Evolutionary conservation across 2,888 invertebrate genomes (phyloP).

Genomic region (Hymenopus coronatus): DNA sequence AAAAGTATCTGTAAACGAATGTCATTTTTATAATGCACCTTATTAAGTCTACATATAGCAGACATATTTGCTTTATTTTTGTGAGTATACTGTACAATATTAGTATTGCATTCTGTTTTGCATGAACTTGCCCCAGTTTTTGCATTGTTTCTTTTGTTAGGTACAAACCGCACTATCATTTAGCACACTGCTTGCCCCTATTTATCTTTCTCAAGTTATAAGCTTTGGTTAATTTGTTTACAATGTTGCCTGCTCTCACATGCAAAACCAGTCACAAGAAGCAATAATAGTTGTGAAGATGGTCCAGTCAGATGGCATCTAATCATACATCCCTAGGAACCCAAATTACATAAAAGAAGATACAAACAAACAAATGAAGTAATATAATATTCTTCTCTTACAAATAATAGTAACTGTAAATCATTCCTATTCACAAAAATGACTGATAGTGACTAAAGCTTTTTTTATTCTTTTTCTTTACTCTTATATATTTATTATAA

Average conservation of each 20-base stretch:
- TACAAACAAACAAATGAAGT: background rate
- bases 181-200: background rate
- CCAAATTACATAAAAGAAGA: conserved; percentile 3
- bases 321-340: conserved; percentile 13
- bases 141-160: background rate
- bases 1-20: background rate
- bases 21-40: background rate
- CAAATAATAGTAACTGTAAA: conserved; percentile 10
- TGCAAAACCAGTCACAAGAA: background rate
- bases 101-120: background rate
- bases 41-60: background rate
- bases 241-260: background rate
- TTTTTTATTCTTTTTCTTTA: conserved; percentile 21
- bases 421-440: conserved; percentile 19
- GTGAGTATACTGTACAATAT: background rate
- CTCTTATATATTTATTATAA: conserved; percentile 22
- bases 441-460: conserved; percentile 32
- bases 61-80: background rate
- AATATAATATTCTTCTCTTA: background rate
- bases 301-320: background rate
- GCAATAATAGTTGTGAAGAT: background rate
- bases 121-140: background rate
- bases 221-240: background rate
- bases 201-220: background rate
- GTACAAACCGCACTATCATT: background rate